phyloP scores from a whole-genome alignment of 2,888 invertebrate species.

The Tetheella fluctuosa region DNA sequence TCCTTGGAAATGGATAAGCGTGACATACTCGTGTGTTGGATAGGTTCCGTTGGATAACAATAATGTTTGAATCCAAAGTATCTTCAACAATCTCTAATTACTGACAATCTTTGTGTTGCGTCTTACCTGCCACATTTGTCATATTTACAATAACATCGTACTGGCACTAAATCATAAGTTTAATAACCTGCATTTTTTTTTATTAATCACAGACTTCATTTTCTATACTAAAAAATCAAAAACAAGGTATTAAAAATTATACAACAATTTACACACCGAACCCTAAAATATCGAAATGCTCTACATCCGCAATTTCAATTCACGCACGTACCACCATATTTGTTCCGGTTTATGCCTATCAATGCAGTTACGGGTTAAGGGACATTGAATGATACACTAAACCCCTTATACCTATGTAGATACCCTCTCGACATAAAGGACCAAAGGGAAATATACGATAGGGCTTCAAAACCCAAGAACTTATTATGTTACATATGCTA shows the following conservation, averaged over 20 bases:
- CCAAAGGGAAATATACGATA: neutral
- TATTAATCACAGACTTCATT: no score
- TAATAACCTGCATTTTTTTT: no score
- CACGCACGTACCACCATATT: constrained; percentile 1
- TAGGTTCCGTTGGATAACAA: neutral
- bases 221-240: no score
- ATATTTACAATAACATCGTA: no score
- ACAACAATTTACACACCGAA: constrained; percentile 10
- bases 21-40: neutral
- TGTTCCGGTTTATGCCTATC: constrained; percentile 8
- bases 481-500: no score
- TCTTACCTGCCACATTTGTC: no score
- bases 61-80: neutral
- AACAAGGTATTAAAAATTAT: neutral
- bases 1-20: neutral
- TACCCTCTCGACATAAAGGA: neutral
- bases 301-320: constrained; percentile 12
- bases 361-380: neutral
- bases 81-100: no score
- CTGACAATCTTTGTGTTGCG: no score
- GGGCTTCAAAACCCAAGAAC: no score
- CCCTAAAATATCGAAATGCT: constrained; percentile 11
- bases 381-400: neutral
- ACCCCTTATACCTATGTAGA: neutral
- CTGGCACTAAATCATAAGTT: no score